Evolutionary conservation across 2,888 invertebrate species (phyloP).

Genomic region (Diachrysia chrysitis): DNA sequence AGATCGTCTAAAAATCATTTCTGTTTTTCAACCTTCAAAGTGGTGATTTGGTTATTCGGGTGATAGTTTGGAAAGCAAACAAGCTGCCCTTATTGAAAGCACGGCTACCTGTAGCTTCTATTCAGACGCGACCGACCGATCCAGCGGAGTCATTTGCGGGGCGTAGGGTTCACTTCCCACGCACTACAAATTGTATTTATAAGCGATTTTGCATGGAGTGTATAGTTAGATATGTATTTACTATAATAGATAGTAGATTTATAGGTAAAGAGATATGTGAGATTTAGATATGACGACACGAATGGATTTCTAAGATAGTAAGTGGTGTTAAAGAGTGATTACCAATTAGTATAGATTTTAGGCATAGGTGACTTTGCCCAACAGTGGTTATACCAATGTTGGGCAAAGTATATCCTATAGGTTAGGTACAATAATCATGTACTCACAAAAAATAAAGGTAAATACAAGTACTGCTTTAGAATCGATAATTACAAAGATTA

Average conservation of each 20-base stretch:
- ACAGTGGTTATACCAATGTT: no score
- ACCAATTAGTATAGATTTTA: background rate
- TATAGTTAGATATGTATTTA: background rate
- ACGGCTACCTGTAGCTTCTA: slow-evolving; percentile 48
- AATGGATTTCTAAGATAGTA: background rate
- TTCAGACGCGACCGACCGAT: slow-evolving; percentile 27
- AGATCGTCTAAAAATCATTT: no score
- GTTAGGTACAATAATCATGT: background rate
- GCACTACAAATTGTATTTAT: slow-evolving; percentile 2
- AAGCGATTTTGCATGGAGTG: background rate
- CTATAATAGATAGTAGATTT: background rate
- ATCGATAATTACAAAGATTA: background rate
- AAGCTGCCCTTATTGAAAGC: slow-evolving; percentile 23
- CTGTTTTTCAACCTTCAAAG: background rate
- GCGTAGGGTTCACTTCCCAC: background rate
- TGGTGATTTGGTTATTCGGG: background rate
- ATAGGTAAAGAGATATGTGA: background rate
- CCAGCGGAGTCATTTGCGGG: background rate
- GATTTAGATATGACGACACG: background rate
- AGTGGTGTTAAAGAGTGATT: background rate
- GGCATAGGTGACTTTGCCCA: no score
- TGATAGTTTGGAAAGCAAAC: slow-evolving; percentile 29
- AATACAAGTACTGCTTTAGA: background rate
- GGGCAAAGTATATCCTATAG: no score
- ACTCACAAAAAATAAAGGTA: background rate